A percentile compares a stretch with the other conserved stretches of the same genome.
Evolutionary conservation across 23 tunicate species (phyloP).

Genomic region (Styela clava): DNA sequence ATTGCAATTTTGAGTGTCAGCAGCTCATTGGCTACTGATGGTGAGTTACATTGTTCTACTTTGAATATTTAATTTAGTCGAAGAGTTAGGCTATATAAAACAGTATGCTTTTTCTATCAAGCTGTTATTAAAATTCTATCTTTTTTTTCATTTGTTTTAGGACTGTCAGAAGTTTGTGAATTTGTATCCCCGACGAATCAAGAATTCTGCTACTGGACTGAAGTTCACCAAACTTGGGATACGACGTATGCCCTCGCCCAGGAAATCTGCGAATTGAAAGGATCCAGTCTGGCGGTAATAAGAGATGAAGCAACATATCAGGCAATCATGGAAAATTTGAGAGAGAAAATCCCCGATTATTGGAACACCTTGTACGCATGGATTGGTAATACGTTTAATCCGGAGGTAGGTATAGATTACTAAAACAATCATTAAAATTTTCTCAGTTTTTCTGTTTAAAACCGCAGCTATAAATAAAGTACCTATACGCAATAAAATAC

Average conservation of each 20-base stretch:
- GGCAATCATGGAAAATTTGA: not conserved
- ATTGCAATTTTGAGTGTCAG: not conserved
- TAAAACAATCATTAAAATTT: too few species aligned
- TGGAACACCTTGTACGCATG: not conserved
- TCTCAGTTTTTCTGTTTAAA: too few species aligned
- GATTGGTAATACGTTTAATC: not conserved
- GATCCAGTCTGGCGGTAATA: not conserved
- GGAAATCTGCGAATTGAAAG: not conserved
- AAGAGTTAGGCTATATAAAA: too few species aligned
- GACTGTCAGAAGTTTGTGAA: too few species aligned
- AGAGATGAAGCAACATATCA: not conserved
- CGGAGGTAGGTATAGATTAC: not conserved
- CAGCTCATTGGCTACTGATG: too few species aligned
- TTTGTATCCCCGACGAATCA: not conserved
- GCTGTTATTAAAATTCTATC: too few species aligned
- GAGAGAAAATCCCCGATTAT: not conserved
- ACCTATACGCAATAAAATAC: too few species aligned
- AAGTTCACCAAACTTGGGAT: not conserved
- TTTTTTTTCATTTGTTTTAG: too few species aligned
- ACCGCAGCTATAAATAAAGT: too few species aligned
- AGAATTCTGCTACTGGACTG: not conserved
- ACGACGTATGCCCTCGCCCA: not conserved
- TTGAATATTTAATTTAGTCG: too few species aligned
- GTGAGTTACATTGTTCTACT: too few species aligned
- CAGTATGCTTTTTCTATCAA: too few species aligned